These are phyloP conservation scores for Rhinogobio ventralis DNA, from an alignment of 2,797 vertebrate genomes.

Conservation along the genomic window DNA sequence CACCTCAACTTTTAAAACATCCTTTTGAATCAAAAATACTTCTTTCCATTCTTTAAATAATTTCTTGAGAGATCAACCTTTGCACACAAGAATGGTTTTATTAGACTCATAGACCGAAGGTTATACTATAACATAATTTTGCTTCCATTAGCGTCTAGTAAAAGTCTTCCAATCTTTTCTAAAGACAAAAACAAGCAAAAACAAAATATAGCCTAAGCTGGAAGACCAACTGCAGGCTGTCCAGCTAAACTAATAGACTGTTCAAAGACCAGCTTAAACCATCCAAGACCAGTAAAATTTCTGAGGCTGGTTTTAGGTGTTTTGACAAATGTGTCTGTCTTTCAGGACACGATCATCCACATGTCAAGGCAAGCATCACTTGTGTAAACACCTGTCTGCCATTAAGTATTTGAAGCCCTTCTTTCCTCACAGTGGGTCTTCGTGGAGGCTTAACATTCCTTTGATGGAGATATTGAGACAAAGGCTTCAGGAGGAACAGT, in stretches of 20 bases:
- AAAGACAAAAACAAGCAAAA: neutral
- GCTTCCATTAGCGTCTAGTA: neutral
- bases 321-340: neutral
- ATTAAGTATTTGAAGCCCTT: conserved; percentile 2
- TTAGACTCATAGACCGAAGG: neutral
- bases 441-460: conserved; percentile 51
- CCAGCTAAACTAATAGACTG: neutral
- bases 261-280: neutral
- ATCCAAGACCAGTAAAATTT: neutral
- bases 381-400: conserved; percentile 36
- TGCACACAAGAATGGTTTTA: conserved; percentile 9
- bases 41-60: neutral
- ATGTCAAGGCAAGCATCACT: neutral
- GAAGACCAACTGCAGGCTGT: neutral
- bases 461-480: conserved; percentile 31
- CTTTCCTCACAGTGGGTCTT: conserved; percentile 23
- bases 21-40: neutral
- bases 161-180: neutral
- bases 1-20: neutral
- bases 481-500: conserved; percentile 41
- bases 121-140: neutral
- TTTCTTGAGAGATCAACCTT: neutral
- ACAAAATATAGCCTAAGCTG: neutral
- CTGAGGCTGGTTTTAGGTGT: neutral
- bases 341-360: neutral